A percentile compares a stretch with the other conserved stretches of the same genome.
Evolutionary conservation across 1,140 invertebrate genomes (phyloP).

Genomic region (Diabrotica virgifera): DNA sequence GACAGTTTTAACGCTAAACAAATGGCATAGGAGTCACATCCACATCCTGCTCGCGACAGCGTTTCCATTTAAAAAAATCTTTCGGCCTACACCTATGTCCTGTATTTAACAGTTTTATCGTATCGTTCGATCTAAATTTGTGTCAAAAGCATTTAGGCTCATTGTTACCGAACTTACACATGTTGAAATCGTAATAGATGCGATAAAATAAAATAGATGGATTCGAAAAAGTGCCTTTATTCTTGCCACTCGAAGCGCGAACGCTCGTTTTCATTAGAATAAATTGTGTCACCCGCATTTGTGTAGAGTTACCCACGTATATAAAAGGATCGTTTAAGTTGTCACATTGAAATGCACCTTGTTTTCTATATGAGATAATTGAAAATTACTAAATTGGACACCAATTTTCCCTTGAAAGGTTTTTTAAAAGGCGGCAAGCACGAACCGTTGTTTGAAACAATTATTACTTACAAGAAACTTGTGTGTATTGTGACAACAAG

Average conservation of each 20-base stretch:
- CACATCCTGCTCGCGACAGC: conserved; percentile 7
- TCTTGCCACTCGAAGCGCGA: conserved; percentile 11
- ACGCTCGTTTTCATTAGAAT: conserved; percentile 18
- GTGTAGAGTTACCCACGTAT: conserved; percentile 16
- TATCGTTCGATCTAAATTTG: conserved; percentile 17
- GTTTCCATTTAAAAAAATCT: conserved; percentile 7
- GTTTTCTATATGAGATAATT: conserved; percentile 16
- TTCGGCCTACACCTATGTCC: conserved; percentile 17
- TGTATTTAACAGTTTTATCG: conserved; percentile 17
- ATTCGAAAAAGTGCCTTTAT: conserved; percentile 16
- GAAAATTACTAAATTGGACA: conserved; percentile 15
- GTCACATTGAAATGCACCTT: conserved; percentile 20
- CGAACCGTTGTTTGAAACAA: not conserved
- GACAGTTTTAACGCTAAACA: not conserved
- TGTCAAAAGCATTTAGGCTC: conserved; percentile 19
- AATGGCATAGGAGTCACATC: conserved; percentile 7
- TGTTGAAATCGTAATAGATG: conserved; percentile 20
- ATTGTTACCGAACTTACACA: conserved; percentile 19
- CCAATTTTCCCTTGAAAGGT: conserved; percentile 12
- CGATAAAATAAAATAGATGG: conserved; percentile 18
- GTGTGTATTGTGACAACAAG: too few relatives aligned
- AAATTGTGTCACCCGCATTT: conserved; percentile 20
- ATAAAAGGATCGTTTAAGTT: conserved; percentile 18
- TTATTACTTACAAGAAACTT: not conserved
- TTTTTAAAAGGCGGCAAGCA: conserved; percentile 4